Evolutionary conservation across 2,888 invertebrate genomes (phyloP).

Genomic region (Mimumesa dahlbomi): DNA sequence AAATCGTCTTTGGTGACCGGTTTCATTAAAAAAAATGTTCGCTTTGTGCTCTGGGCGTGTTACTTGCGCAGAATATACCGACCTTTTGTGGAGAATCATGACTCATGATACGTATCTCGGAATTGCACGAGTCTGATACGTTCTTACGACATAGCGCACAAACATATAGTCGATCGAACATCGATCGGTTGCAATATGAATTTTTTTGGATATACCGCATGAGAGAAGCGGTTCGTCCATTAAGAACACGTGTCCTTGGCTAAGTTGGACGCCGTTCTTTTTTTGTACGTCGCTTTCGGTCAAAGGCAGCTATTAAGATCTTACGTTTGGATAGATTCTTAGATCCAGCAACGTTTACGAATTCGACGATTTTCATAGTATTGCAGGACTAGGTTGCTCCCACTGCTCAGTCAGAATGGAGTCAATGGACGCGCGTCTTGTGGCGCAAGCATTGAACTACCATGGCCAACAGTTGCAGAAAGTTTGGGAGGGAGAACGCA

Average conservation of each 20-base stretch:
- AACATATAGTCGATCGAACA: slow-evolving; percentile 15
- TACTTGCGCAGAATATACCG: slow-evolving; percentile 45
- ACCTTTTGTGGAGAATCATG: slow-evolving; percentile 35
- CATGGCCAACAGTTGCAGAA: slow-evolving; percentile 94
- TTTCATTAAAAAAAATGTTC: slow-evolving; percentile 28
- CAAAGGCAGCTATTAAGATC: slow-evolving; percentile 35
- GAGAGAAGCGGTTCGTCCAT: slow-evolving; percentile 22
- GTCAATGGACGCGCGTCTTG: slow-evolving; percentile 82
- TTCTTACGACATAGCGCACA: slow-evolving; percentile 33
- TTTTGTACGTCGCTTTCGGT: slow-evolving; percentile 53
- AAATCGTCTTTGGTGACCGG: slow-evolving; percentile 48
- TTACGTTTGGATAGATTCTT: slow-evolving; percentile 2
- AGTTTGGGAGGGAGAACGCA: slow-evolving; percentile 92
- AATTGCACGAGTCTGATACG: slow-evolving; percentile 27
- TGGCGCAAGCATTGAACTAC: slow-evolving; percentile 89
- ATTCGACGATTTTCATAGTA: slow-evolving; percentile 66
- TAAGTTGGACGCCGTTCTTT: slow-evolving; percentile 40
- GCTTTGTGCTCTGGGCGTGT: slow-evolving; percentile 43
- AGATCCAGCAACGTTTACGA: slow-evolving; percentile 35
- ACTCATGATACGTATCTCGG: slow-evolving; percentile 33
- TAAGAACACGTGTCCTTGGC: slow-evolving; percentile 47
- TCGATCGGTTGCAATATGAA: slow-evolving; percentile 37
- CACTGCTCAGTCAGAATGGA: slow-evolving; percentile 78
- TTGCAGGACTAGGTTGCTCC: slow-evolving; percentile 71
- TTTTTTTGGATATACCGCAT: slow-evolving; percentile 42